Base-by-base conservation (phyloP, 2,888 invertebrate species). In the Gandaritis pyraliata region DNA sequence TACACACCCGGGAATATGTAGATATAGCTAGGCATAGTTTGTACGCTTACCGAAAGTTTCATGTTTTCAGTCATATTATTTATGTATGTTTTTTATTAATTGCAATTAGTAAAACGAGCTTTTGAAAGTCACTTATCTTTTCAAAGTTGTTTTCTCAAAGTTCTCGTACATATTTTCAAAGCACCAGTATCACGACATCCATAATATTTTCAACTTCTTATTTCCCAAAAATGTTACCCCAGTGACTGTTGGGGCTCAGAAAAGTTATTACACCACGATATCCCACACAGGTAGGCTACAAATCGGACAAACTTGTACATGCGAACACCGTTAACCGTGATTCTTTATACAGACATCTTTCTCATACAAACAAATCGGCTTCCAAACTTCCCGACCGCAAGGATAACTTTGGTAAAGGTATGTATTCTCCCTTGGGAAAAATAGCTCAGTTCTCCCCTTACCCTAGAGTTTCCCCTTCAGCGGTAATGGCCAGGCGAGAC, bases 361-460 rank as follows among this genome's bases (percentile, higher is more conserved):
- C 12, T 38, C 29, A 23, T 45, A 33, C 23, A 43, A 48, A 38
- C 4, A 36, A 36, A 48, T 0, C n/a, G 5, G 36, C 46, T 46
- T 13, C n/a, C 18, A 47, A 55, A 38, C 47, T 48, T 63, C 2
- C 29, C 11, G 38, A 38, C 36, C 33, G 50, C 51, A 59, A 36
- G 3, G 12, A 18, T 59, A 59, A 51, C 15, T 49, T 59, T 59
- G 52, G 45, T n/a, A 8, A 36, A 48, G 45, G 36, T 58, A 50
- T 72, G 69, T 68, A 58, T 63, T 64, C 69, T 82, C 88, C 80
- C 87, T 72, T 68, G 84, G 79, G 88, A 68, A 70, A 77, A 74
- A 85, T 84, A 82, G 75, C 77, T 75, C 77, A 73, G 75, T 73
- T 77, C 78, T 78, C 85, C 88, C 83, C 82, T 58, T 36, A 73